Base-by-base conservation (phyloP, 2,888 invertebrate genomes). In the Eupithecia pulchellata region DNA sequence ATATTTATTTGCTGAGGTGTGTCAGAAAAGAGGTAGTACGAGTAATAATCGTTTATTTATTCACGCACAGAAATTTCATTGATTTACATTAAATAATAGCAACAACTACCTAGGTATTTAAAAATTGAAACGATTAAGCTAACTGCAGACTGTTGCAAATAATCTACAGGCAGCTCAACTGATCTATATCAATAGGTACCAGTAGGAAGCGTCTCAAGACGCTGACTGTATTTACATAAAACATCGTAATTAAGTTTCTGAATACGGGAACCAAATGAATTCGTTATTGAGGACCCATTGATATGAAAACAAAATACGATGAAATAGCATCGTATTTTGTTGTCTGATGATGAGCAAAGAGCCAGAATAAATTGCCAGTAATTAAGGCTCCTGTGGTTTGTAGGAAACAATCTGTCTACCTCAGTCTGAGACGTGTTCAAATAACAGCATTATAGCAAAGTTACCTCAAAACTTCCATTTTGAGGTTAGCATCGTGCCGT, bases 361-460 rank as follows among this genome's bases (percentile, higher is more conserved):
- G 20, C 42, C 36, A 65, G 62, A 68, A 63, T 27, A 66, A 73
- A 72, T 73, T 73, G 61, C 30, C 20, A 58, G 72, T 64, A 68
- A 77, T 70, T 71, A 73, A 57, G 64, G 20, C 58, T 62, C 13
- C 25, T 42, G 65, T 47, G 73, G 77, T 78, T 77, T 76, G 68
- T 72, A 76, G 76, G 76, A 78, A 75, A 74, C 74, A 79, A 79
- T 79, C 78, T 79, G 79, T 64, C 79, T 76, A 72, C 79, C 78
- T 70, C 75, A 72, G 71, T 69, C 73, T 66, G 66, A 77, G 82
- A 81, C 74, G 78, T 80, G 78, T 79, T 79, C 78, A 83, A 82
- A 82, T 84, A 87, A 87, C 86, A 86, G 84, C 84, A 82, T 84
- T 84, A 86, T 84, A 74, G 78, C 79, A 80, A 77, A 69, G 77